phyloP scores from a whole-genome alignment of 2,888 invertebrate genomes.

The Calameuta filiformis region DNA sequence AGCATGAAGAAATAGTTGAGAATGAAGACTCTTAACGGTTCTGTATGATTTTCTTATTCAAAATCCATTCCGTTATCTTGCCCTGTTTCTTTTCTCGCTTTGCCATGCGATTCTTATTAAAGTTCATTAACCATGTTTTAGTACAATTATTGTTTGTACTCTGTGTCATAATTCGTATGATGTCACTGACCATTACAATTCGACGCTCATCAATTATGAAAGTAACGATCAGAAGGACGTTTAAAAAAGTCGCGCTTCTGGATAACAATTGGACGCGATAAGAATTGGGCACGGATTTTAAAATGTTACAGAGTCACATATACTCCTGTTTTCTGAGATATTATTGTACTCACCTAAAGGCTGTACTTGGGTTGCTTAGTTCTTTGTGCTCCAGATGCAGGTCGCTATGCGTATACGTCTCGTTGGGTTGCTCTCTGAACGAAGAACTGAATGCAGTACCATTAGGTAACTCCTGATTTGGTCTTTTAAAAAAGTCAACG shows the following conservation, averaged over 20 bases:
- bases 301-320: not conserved
- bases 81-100: not conserved
- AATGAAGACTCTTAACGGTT: not conserved
- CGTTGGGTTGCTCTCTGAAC: slow-evolving; percentile 32
- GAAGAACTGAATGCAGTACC: slow-evolving; percentile 48
- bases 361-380: not conserved
- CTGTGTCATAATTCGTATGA: not conserved
- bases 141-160: not conserved
- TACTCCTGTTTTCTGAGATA: not conserved
- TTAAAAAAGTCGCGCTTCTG: not conserved
- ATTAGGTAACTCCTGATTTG: slow-evolving; percentile 45
- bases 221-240: not conserved
- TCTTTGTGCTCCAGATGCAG: not conserved
- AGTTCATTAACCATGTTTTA: not conserved
- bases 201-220: not conserved
- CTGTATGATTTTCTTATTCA: not conserved
- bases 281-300: not conserved
- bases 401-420: not conserved
- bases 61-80: not conserved
- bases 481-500: slow-evolving; percentile 37
- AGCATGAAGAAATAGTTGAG: not conserved
- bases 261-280: not conserved
- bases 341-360: not conserved
- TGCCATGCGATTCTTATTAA: not conserved
- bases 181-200: not conserved